Evolutionary conservation across 2,888 invertebrate genomes (phyloP).

Genomic region (Periphyllus acericola): DNA sequence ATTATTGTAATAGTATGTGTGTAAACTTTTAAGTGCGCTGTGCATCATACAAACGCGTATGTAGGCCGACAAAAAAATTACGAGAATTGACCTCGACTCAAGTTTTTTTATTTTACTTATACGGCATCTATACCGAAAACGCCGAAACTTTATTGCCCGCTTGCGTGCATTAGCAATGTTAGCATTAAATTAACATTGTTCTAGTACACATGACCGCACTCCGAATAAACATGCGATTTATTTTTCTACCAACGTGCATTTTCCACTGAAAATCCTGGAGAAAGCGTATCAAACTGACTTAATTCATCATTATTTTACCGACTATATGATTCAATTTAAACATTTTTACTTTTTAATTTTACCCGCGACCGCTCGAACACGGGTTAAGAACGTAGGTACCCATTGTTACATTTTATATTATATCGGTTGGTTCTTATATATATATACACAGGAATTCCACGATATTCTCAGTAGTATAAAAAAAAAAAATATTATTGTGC

Average conservation of each 20-base stretch:
- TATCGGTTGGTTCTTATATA: background rate
- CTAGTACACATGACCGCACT: background rate
- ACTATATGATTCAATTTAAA: slow-evolving; percentile 26
- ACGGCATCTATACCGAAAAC: background rate
- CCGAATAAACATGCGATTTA: background rate
- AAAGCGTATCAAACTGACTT: background rate
- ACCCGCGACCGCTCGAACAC: background rate
- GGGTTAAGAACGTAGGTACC: background rate
- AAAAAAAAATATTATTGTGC: background rate
- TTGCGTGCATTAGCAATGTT: too few species aligned
- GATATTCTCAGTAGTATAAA: background rate
- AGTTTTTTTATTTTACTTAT: background rate
- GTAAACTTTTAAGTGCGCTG: too few species aligned
- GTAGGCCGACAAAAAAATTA: background rate
- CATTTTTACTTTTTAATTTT: background rate
- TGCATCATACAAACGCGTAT: too few species aligned
- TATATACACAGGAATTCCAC: background rate
- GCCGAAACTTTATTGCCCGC: background rate
- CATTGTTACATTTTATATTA: background rate
- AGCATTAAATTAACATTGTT: background rate
- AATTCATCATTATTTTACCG: background rate
- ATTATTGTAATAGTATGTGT: too few species aligned
- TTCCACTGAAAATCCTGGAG: background rate
- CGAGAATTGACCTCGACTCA: background rate
- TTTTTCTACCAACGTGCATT: background rate